Percentiles rank a stretch among this genome's conserved stretches.
These are phyloP conservation scores for Theonella swinhoei DNA, from an alignment of 37 sponge, comb jelly and placozoan species.

Conservation along the genomic window DNA sequence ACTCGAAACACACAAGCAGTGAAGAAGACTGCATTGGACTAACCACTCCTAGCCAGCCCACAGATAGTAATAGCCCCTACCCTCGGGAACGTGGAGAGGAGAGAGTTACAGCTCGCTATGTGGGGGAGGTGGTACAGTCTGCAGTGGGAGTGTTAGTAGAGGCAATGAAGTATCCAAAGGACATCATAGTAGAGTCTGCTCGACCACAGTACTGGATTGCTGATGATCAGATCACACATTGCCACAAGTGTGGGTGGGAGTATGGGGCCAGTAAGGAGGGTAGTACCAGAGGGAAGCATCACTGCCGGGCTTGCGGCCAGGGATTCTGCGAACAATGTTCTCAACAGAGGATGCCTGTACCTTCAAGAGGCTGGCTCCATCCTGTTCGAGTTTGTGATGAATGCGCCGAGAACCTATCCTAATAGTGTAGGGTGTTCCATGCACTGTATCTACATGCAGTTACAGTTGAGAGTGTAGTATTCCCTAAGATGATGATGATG, in stretches of 20 bases:
- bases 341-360: conserved; percentile 47
- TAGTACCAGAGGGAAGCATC: conserved; percentile 87
- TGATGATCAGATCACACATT: conserved; percentile 70
- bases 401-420: conserved; percentile 64
- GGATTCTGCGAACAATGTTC: conserved; percentile 93
- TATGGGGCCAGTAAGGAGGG: conserved; percentile 43
- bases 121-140: conserved; percentile 72
- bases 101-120: conserved; percentile 69
- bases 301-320: conserved; percentile 91
- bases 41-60: not conserved
- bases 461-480: too few relatives aligned
- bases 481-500: too few relatives aligned
- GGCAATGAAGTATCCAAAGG: conserved; percentile 70
- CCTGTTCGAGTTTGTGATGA: conserved; percentile 91
- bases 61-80: too few relatives aligned
- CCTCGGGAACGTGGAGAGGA: too few relatives aligned
- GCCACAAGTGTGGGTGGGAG: conserved; percentile 57
- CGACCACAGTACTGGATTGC: conserved; percentile 93
- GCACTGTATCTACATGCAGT: too few relatives aligned
- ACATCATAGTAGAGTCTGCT: conserved; percentile 73
- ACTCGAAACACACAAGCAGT: not conserved
- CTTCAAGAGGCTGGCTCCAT: conserved; percentile 91
- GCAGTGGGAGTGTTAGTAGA: conserved; percentile 62
- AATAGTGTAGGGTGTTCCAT: too few relatives aligned
- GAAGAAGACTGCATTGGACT: not conserved